A percentile compares a stretch with the other conserved stretches of the same genome.
phyloP scores from a whole-genome alignment of 2,888 invertebrate species.

The Patella ulyssiponensis region DNA sequence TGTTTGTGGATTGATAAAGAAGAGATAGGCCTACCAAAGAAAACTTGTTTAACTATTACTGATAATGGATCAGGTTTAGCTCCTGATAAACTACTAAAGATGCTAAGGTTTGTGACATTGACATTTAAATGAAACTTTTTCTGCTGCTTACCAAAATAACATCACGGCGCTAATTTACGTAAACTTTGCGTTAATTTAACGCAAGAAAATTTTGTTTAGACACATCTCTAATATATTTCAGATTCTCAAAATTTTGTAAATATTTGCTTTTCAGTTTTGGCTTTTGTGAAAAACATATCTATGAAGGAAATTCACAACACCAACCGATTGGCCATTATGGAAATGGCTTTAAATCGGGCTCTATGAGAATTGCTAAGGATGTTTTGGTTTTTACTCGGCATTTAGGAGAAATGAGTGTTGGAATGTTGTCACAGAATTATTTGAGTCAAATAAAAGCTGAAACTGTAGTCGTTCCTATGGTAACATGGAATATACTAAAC shows the following conservation, averaged over 20 bases:
- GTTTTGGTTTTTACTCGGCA: slow-evolving; percentile 68
- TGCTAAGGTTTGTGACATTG: slow-evolving; percentile 61
- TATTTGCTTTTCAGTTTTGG: slow-evolving; percentile 64
- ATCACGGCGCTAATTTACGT: too few species aligned
- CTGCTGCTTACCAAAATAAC: too few species aligned
- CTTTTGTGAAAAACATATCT: slow-evolving; percentile 61
- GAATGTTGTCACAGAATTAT: slow-evolving; percentile 68
- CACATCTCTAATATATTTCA: too few species aligned
- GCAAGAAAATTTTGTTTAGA: too few species aligned
- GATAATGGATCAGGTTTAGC: slow-evolving; percentile 69
- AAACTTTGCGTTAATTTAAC: too few species aligned
- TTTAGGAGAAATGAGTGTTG: slow-evolving; percentile 56
- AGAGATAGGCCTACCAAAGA: slow-evolving; percentile 44
- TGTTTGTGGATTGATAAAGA: slow-evolving; percentile 65
- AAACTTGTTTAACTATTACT: slow-evolving; percentile 58
- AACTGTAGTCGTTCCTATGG: slow-evolving; percentile 67
- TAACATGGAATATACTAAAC: slow-evolving; percentile 56
- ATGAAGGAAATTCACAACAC: slow-evolving; percentile 52
- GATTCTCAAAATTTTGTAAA: too few species aligned
- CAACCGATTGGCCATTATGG: slow-evolving; percentile 70
- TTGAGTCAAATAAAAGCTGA: slow-evolving; percentile 58
- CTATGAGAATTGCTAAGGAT: slow-evolving; percentile 70
- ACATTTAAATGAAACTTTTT: too few species aligned
- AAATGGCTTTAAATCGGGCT: slow-evolving; percentile 71
- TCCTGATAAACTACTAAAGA: slow-evolving; percentile 62